Evolutionary conservation across 2,113 vertebrate genomes (phyloP).

Genomic region (Gavia stellata): DNA sequence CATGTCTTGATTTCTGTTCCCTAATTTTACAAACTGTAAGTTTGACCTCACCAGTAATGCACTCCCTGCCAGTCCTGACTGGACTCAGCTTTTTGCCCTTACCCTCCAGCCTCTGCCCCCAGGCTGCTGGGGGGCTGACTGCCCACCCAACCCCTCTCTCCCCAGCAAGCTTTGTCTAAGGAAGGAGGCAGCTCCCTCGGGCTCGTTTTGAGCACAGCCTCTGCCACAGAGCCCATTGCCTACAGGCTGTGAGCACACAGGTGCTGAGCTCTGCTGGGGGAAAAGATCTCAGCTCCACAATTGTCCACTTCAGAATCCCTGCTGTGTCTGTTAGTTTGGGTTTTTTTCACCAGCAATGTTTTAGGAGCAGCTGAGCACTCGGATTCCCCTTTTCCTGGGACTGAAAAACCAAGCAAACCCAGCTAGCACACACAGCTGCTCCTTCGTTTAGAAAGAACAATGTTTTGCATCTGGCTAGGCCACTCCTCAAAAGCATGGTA

Average conservation of each 20-base stretch:
- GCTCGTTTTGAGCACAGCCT: neutral
- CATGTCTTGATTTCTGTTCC: neutral
- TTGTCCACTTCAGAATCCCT: neutral
- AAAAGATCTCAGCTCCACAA: neutral
- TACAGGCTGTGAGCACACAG: neutral
- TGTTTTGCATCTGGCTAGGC: neutral
- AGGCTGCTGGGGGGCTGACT: neutral
- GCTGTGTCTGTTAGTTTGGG: neutral
- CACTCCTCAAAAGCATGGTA: neutral
- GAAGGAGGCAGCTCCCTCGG: neutral
- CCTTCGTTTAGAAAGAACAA: neutral
- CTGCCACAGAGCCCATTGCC: neutral
- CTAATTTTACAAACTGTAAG: neutral
- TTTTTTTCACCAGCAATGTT: neutral
- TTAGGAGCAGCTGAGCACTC: neutral
- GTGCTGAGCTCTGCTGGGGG: neutral
- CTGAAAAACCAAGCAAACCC: neutral
- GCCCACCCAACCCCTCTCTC: neutral
- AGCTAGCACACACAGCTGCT: constrained; percentile 31
- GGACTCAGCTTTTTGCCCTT: neutral
- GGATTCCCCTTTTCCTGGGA: neutral
- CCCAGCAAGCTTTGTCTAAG: neutral
- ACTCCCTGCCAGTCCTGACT: neutral
- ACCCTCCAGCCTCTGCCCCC: neutral
- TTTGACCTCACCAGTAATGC: neutral